Percentiles rank a stretch among this genome's conserved stretches.
phyloP scores from a whole-genome alignment of 2,113 vertebrate genomes.

The Mobula hypostoma region DNA sequence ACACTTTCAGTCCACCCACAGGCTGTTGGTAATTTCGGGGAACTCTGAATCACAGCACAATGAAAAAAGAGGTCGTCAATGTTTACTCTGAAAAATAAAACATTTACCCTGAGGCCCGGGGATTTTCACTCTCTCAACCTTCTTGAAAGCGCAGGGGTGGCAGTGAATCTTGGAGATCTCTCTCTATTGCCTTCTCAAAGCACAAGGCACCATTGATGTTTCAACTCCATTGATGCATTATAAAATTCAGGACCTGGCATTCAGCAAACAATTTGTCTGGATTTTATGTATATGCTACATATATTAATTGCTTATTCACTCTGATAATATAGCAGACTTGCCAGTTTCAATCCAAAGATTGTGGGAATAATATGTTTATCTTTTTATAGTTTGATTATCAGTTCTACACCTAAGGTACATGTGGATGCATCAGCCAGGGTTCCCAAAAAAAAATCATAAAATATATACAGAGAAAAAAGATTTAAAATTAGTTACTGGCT shows the following conservation, averaged over 20 bases:
- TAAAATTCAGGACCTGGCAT: neutral
- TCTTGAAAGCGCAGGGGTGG: neutral
- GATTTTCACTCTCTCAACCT: neutral
- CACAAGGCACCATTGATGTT: neutral
- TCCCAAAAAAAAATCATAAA: neutral
- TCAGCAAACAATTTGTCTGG: neutral
- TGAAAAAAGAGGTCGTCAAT: neutral
- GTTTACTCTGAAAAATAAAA: neutral
- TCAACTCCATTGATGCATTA: neutral
- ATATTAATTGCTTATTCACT: neutral
- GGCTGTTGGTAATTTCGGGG: neutral
- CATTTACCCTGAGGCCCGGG: neutral
- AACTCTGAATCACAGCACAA: neutral
- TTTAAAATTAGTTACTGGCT: neutral
- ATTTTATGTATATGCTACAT: neutral
- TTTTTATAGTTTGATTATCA: neutral
- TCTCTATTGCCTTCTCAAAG: neutral
- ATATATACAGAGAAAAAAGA: neutral
- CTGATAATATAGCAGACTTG: neutral
- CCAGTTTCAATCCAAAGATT: neutral
- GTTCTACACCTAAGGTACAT: neutral
- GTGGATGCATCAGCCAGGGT: neutral
- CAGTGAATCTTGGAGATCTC: neutral
- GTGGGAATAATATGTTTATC: neutral
- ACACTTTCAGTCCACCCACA: neutral